These are phyloP conservation scores for Eristalis tenax DNA, from an alignment of 2,888 invertebrate genomes.

Conservation along the genomic window DNA sequence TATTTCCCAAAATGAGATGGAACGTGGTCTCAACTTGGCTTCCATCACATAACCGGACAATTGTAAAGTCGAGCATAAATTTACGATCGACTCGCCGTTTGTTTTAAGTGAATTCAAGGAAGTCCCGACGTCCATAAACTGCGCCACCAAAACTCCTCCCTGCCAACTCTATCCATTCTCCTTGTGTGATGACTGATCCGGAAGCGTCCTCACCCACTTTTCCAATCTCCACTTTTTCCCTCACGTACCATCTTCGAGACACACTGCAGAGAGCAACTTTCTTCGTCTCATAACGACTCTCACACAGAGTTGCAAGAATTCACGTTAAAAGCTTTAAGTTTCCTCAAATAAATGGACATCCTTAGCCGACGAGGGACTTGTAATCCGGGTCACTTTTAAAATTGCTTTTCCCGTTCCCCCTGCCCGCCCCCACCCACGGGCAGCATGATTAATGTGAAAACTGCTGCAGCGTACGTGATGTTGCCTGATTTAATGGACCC, in stretches of 20 bases:
- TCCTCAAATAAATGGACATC: constrained; percentile 50
- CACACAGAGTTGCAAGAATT: not conserved
- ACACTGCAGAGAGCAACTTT: not conserved
- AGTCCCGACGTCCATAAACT: not conserved
- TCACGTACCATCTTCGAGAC: not conserved
- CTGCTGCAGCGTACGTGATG: constrained; percentile 56
- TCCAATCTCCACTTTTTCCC: not conserved
- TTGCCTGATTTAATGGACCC: constrained; percentile 39
- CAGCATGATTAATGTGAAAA: constrained; percentile 54
- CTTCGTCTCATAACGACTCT: not conserved
- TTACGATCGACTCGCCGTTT: not conserved
- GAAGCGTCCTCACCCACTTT: not conserved
- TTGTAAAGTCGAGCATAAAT: not conserved
- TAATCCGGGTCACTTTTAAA: constrained; percentile 58
- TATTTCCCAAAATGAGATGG: no score
- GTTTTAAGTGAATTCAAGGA: not conserved
- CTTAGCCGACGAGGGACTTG: constrained; percentile 48
- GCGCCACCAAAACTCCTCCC: not conserved
- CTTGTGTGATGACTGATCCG: not conserved
- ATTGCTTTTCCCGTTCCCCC: constrained; percentile 24
- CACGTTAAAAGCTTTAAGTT: not conserved
- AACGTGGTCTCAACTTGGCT: no score
- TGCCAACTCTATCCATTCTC: not conserved
- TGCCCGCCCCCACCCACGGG: constrained; percentile 3
- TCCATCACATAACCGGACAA: no score